Evolutionary conservation across 2,797 vertebrate genomes (phyloP), one percentile per base, ranked within the genome.

Genomic region (Typhlichthys subterraneus): DNA sequence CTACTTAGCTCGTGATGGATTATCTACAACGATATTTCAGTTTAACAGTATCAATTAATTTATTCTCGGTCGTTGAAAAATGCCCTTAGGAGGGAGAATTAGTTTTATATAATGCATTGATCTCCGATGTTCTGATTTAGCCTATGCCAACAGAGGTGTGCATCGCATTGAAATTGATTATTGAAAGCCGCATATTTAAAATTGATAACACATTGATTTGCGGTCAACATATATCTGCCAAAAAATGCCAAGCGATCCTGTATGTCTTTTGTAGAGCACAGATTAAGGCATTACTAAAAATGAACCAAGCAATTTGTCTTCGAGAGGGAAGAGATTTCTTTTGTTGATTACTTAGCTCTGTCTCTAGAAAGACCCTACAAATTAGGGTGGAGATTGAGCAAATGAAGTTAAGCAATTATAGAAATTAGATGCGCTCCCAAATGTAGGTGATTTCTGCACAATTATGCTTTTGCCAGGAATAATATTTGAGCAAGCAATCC

Each of bases 341-440:
- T 82, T 76, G 72, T 76, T 83, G 72, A 84, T 88, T 86, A 81
- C 80, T 54, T 64, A 62, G 57, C 63, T 80, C 59, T n/a, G 63
- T 47, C 4, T 69, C 64, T 75, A 75, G 57, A 71, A 75, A 69
- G 72, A 74, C 72, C 61, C 59, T 11, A 57, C 63, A 63, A 73
- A 72, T 65, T 38, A 47, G 65, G 73, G 72, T 51, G 78, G 77
- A 82, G 73, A 77, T 75, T 57, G 73, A 63, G 84, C 73, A 84
- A 82, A 82, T 45, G 5, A 82, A 81, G 81, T 79, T 31, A 49
- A 78, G 67, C 64, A 56, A 52, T 54, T 73, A 79, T 71, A 72
- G 79, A 81, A 85, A 80, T 69, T 53, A 79, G 72, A 81, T 67
- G 62, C 66, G 61, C 58, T 69, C 42, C 17, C 48, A 72, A 75